These are phyloP conservation scores for Subanguina moxae DNA, from an alignment of 1,140 invertebrate genomes.

Conservation along the genomic window DNA sequence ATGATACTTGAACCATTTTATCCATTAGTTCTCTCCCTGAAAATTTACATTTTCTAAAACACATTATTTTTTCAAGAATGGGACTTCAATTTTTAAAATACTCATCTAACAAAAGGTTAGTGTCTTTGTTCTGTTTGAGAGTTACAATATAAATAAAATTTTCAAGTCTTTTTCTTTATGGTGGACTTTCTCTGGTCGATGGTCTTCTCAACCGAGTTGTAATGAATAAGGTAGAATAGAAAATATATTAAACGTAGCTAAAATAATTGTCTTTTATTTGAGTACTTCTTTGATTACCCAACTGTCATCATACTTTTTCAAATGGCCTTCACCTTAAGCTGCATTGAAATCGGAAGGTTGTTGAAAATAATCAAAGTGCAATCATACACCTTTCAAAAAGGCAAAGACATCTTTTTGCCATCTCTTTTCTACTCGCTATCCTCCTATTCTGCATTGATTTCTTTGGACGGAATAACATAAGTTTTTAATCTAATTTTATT, in stretches of 20 bases:
- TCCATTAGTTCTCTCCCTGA: no score
- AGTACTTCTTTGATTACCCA: conserved; percentile 39
- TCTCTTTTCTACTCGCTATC: conserved; percentile 62
- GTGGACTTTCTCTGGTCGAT: neutral
- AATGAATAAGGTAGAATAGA: neutral
- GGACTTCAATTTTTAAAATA: no score
- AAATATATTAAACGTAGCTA: no score
- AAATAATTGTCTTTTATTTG: neutral
- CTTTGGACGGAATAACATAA: conserved; percentile 57
- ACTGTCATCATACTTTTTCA: conserved; percentile 36
- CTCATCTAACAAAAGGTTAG: no score
- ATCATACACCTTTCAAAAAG: conserved; percentile 57
- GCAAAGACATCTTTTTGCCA: conserved; percentile 60
- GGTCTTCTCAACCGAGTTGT: neutral
- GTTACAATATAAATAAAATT: no score
- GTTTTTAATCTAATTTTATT: no score
- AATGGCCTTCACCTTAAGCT: conserved; percentile 28
- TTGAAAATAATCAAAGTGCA: conserved; percentile 47
- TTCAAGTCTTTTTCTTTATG: neutral
- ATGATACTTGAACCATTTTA: no score
- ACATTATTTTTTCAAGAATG: no score
- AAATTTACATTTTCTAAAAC: no score
- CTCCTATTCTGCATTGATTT: conserved; percentile 61
- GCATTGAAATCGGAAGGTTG: conserved; percentile 24
- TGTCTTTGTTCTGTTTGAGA: no score